Base-by-base conservation (phyloP, 2,888 invertebrate genomes). In the Apodemia mormo region DNA sequence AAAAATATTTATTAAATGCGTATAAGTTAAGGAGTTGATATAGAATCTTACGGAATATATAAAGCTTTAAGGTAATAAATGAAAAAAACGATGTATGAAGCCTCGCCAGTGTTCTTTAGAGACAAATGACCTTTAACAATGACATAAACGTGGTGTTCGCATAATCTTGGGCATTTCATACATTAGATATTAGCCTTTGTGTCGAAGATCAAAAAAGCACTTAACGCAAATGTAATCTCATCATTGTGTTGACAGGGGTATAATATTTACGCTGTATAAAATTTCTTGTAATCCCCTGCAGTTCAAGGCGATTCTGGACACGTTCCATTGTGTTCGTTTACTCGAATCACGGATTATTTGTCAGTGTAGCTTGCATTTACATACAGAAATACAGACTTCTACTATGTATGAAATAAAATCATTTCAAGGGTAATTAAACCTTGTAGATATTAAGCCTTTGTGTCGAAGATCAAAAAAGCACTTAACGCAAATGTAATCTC, bases 211-310 rank as follows among this genome's bases (percentile, higher is more conserved):
- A 12, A 52, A n/a, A 52, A n/a, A 52, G 14, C 52, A 52, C 52
- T 52, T 52, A 52, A n/a, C 52, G 52, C n/a, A 52, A 52, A 52
- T 52, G 52, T 52, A 52, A 52, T 52, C n/a, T 52, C n/a, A 14
- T 7, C 52, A 6, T 52, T n/a, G 52, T 52, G 52, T 52, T 52
- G 4, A 52, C 52, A 52, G n/a, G 4, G 52, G n/a, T 52, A n/a
- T n/a, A 52, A 52, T 52, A 52, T 52, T 52, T 52, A 6, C 12
- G 52, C 14, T 52, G 52, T n/a, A 52, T 52, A n/a, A 45, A 45
- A 45, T 45, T 52, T n/a, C n/a, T 4, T n/a, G 52, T 52, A n/a
- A 52, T 52, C 37, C 4, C 52, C 52, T 52, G 52, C n/a, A 52
- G n/a, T n/a, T 14, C 52, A 52, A 52, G 52, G n/a, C 5, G 5